These are phyloP conservation scores for Hirtodrosophila alboralis DNA, from an alignment of 2,888 invertebrate species.

Conservation along the genomic window DNA sequence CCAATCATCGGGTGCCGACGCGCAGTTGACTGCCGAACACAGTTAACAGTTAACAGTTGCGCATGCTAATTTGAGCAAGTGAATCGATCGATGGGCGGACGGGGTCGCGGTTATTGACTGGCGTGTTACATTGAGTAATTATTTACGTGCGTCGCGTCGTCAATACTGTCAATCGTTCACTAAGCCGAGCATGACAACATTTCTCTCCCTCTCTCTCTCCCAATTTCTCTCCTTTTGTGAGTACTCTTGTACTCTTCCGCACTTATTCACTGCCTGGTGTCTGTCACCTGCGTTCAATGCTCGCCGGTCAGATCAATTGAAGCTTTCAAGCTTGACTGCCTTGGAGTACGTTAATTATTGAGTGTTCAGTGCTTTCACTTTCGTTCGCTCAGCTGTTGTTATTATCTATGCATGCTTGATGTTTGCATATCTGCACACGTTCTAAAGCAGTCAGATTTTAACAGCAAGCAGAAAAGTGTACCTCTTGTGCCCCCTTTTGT, in stretches of 20 bases:
- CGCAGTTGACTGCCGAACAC: neutral
- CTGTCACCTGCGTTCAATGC: slow-evolving; percentile 66
- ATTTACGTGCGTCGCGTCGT: slow-evolving; percentile 52
- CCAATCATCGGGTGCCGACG: neutral
- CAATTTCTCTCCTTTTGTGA: slow-evolving; percentile 6
- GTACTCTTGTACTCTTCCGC: slow-evolving; percentile 43
- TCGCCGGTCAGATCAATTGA: slow-evolving; percentile 65
- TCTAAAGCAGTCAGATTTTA: too few relatives aligned
- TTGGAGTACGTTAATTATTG: slow-evolving; percentile 21
- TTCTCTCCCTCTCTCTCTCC: slow-evolving; percentile 19
- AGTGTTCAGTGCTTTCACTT: slow-evolving; percentile 67
- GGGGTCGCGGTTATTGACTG: slow-evolving; percentile 13
- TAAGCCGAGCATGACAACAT: slow-evolving; percentile 52
- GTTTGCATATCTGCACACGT: too few relatives aligned
- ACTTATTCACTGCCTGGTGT: slow-evolving; percentile 37
- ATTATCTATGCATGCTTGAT: slow-evolving; percentile 5
- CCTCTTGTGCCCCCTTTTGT: slow-evolving; percentile 7
- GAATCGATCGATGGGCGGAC: slow-evolving; percentile 43
- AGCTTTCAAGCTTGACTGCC: slow-evolving; percentile 53
- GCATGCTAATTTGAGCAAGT: slow-evolving; percentile 67
- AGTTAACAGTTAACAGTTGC: slow-evolving; percentile 37
- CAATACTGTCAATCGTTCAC: slow-evolving; percentile 55
- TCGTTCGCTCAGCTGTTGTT: slow-evolving; percentile 38
- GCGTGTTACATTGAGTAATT: slow-evolving; percentile 64
- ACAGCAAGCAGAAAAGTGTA: too few relatives aligned